Evolutionary conservation across 2,888 invertebrate species (phyloP).

Genomic region (Ashinkailepas kermadecensis): DNA sequence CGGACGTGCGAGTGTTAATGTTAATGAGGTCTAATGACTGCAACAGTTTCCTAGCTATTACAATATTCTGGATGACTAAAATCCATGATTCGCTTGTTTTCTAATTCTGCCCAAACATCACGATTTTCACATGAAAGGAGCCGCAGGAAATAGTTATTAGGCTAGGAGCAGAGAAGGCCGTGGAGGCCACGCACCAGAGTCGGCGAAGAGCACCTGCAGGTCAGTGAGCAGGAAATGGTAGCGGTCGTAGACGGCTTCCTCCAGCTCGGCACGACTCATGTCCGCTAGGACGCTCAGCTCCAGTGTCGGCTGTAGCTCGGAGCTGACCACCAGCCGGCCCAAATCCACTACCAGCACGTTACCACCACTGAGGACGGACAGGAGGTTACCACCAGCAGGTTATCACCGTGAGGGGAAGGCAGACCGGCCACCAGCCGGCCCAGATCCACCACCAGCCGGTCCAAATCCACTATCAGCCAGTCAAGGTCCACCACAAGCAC

Average conservation of each 20-base stretch:
- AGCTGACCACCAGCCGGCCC: constrained; percentile 59
- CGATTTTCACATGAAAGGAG: too few species aligned
- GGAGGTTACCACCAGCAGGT: too few species aligned
- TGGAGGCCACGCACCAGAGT: constrained; percentile 45
- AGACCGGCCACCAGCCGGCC: constrained; percentile 54
- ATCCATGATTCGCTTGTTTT: too few species aligned
- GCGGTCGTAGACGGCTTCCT: constrained; percentile 69
- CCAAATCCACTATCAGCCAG: too few species aligned
- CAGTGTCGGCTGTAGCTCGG: constrained; percentile 52
- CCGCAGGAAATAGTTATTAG: too few species aligned
- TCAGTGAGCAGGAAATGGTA: constrained; percentile 61
- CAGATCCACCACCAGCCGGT: constrained; percentile 62
- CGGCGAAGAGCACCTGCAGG: constrained; percentile 56
- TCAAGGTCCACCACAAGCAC: too few species aligned
- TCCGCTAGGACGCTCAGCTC: constrained; percentile 62
- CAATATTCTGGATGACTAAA: too few species aligned
- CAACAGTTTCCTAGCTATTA: too few species aligned
- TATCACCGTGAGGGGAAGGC: constrained; percentile 35
- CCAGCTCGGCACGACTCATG: constrained; percentile 71
- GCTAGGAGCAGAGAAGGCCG: too few species aligned
- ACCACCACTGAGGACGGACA: constrained; percentile 45
- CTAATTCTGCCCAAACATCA: too few species aligned
- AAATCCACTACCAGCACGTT: constrained; percentile 64
- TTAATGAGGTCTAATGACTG: too few species aligned
- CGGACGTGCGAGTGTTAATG: too few species aligned